Base-by-base conservation (phyloP, 2,888 invertebrate species). In the Eupithecia vulgata region DNA sequence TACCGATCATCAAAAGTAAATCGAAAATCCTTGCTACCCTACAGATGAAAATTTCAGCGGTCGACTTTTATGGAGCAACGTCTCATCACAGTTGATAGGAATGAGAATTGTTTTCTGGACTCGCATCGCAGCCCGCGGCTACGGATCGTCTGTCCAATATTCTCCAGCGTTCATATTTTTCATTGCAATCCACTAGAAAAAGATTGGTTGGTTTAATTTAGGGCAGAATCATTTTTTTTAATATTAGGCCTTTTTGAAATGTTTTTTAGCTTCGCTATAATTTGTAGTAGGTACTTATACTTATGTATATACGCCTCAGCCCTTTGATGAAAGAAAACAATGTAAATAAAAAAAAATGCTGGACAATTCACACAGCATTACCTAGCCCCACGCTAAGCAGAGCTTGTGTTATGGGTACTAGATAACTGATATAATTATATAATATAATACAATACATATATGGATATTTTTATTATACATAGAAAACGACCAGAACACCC, bases 41-140 rank as follows among this genome's bases (percentile, higher is more conserved):
- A 79, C 79, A 81, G 81, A 81, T 81, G 81, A 73, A 75, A 75
- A 72, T 69, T 72, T 75, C 72, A 70, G 80, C 80, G 80, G 79
- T 75, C 78, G 79, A 76, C 79, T 81, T 84, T 84, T 83, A 83
- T 81, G 78, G 81, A 79, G 77, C 78, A 80, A 80, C 80, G 81
- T 79, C 76, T 80, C 80, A 74, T 80, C 78, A 79, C 71, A 71
- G 64, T 64, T 74, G 73, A 76, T 77, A 74, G 74, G 72, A 70
- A 77, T 73, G 72, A 77, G 78, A 77, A 81, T 81, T 82, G 81
- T 79, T 76, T 79, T 78, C 75, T 80, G 71, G 77, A 74, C 76
- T 73, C 62, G 75, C 64, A 69, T 71, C 73, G 74, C 70, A 70
- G 76, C 76, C 76, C 72, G 71, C 73, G 74, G 74, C 77, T 64